Evolutionary conservation across 2,113 vertebrate genomes (phyloP), one percentile per base, ranked within the genome.

Genomic region (Pseudorasbora parva): DNA sequence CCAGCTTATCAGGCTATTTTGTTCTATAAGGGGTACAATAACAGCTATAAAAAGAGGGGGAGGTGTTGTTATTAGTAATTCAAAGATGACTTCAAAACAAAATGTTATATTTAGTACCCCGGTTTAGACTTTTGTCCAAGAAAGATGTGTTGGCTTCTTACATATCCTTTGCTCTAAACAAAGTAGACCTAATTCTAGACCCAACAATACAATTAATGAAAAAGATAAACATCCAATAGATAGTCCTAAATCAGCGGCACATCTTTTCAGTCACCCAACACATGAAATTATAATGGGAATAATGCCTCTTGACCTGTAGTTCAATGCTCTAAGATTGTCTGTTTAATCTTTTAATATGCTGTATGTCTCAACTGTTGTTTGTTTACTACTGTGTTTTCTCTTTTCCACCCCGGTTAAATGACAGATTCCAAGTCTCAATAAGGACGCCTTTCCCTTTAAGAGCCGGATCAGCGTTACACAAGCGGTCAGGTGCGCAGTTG

Each of bases 371-470:
- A 27, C 45, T 30, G n/a, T 45, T 54, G 47, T 12, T 33, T 25
- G 49, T 15, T 33, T 4, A 21, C 4, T 21, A 2, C 17, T 33
- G 5, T 75, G 21, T 27, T 17, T 51, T 75, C 43, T 27, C 72
- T 8, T 51, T 27, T 51, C 45, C 45, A 11, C 6, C 8, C 62
- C 15, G 0, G 17, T 73, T 17, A 49, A 73, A 73, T 25, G 71
- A 14, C 43, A 43, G 11, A 41, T 45, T 45, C 2, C 1, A 41
- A 45, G 41, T 74, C 17, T 30, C 19, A 68, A 51, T 47, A 60
- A 27, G 23, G 37, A 83, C n/a, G 2, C 59, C 71, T 83, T 64
- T 69, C 69, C 54, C 81, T 88, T 88, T 86, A 87, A 87, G 86
- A 87, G 30, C 45, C 21, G 10, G 30, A 45, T 78, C 41, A 73